Evolutionary conservation across 2,113 vertebrate genomes (phyloP), one percentile per base, ranked within the genome.

Genomic region (Nannospalax galili): DNA sequence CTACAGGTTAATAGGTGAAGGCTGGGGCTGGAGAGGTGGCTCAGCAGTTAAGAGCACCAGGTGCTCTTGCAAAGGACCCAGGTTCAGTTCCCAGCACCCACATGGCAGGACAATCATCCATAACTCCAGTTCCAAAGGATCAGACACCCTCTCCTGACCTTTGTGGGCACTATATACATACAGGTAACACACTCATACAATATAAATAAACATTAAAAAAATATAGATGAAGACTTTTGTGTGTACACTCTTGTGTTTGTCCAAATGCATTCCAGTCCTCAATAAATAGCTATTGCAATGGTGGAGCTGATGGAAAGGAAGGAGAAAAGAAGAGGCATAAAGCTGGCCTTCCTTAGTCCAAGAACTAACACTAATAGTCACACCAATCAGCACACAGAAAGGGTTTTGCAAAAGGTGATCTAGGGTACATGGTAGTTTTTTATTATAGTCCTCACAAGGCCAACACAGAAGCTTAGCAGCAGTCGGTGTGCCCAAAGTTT

Each of bases 221-320:
- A 52, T 52, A 52, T 52, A 52, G 11, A 52, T 9, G 58, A 58
- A 17, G 58, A 58, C 60, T 40, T 84, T 84, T 65, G 64, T 32
- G 65, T 45, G 70, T 52, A 92, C 1, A 91, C 7, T 77, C 52
- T 74, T 52, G 32, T n/a, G 79, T 88, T 75, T 87, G 92, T 19
- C 48, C 17, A n/a, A 94, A 84, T 91, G 72, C 30, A 72, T 90
- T 93, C 30, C n/a, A 88, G 75, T 60, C 30, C 58, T 91, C 84
- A 78, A 79, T 77, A 88, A 93, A 93, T 0, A 90, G 91, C 15
- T 73, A 65, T 45, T 15, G 72, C 12, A 60, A 78, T n/a, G 52
- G 62, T 42, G 16, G 45, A 78, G 78, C 37, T 69, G 45, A 91
- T 40, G 20, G 74, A 73, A 85, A 35, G 30, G 64, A 92, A 85